Percentiles rank a stretch among this genome's conserved stretches.
phyloP scores from a whole-genome alignment of 2,113 vertebrate species.

The Brachyhypopomus gauderio region DNA sequence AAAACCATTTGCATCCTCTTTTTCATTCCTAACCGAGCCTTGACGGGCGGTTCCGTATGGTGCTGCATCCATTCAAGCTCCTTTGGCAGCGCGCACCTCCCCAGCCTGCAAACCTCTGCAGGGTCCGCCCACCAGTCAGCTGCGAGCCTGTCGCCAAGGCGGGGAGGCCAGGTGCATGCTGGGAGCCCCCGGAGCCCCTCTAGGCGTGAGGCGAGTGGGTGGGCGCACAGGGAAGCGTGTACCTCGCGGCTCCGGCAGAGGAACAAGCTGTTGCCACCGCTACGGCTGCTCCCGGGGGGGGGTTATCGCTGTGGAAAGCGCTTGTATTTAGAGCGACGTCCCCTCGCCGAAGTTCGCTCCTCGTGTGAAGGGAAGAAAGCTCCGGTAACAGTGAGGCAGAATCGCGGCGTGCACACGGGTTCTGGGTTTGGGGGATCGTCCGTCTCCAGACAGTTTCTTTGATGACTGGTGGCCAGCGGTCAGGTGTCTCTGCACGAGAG shows the following conservation, averaged over 20 bases:
- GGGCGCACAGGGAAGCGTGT: constrained; percentile 10
- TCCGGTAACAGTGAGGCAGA: too few species aligned
- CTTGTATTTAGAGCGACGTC: constrained; percentile 13
- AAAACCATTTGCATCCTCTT: background rate
- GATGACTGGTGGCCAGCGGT: too few species aligned
- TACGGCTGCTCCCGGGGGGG: constrained; percentile 22
- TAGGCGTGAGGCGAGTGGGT: constrained; percentile 53
- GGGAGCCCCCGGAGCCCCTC: constrained; percentile 46
- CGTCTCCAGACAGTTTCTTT: too few species aligned
- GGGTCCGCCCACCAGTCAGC: constrained; percentile 42
- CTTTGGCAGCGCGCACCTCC: constrained; percentile 22
- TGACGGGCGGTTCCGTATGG: constrained; percentile 35
- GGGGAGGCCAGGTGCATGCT: constrained; percentile 42
- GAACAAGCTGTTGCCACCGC: constrained; percentile 49
- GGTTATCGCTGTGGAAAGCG: background rate
- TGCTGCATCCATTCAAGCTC: constrained; percentile 10
- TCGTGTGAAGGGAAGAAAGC: background rate
- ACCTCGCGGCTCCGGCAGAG: constrained; percentile 52
- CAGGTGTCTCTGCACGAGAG: too few species aligned
- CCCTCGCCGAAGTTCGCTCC: background rate
- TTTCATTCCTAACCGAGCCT: constrained; percentile 3
- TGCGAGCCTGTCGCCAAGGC: constrained; percentile 19
- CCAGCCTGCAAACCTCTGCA: constrained; percentile 48
- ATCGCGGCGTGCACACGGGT: too few species aligned
- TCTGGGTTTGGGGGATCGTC: too few species aligned